Evolutionary conservation across 2,113 vertebrate species (phyloP).

Genomic region (Tyrannus savana): DNA sequence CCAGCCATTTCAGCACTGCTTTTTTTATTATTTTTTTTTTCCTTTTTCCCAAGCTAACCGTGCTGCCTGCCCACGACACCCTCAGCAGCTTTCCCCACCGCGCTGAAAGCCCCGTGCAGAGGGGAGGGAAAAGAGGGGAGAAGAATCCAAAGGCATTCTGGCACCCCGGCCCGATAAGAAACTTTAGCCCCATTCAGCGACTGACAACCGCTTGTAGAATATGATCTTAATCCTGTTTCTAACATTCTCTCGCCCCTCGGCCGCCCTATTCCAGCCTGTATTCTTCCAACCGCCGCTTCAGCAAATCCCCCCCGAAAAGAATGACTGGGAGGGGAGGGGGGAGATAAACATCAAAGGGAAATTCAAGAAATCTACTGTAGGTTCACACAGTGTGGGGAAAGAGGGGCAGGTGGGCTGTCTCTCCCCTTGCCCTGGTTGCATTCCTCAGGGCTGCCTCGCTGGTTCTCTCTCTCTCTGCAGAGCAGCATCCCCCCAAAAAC

Average conservation of each 20-base stretch:
- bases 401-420: conserved; percentile 50
- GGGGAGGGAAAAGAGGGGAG: conserved; percentile 45
- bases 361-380: conserved; percentile 81
- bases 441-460: background rate
- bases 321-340: conserved; percentile 70
- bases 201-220: conserved; percentile 91
- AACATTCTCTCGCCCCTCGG: conserved; percentile 85
- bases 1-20: background rate
- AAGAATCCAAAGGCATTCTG: conserved; percentile 79
- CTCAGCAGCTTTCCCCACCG: background rate
- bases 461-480: background rate
- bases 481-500: background rate
- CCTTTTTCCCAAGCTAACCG: background rate
- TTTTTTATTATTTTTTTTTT: background rate
- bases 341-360: conserved; percentile 90
- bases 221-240: conserved; percentile 95
- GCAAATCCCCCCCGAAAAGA: conserved; percentile 90
- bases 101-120: conserved; percentile 79
- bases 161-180: conserved; percentile 77
- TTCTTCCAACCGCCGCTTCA: conserved; percentile 84
- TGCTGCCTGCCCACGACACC: background rate
- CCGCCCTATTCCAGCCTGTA: conserved; percentile 82
- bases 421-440: conserved; percentile 17
- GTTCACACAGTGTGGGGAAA: conserved; percentile 72
- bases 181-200: conserved; percentile 83